Evolutionary conservation across 2,888 invertebrate species (phyloP).

Genomic region (Ypsolopha scabrella): DNA sequence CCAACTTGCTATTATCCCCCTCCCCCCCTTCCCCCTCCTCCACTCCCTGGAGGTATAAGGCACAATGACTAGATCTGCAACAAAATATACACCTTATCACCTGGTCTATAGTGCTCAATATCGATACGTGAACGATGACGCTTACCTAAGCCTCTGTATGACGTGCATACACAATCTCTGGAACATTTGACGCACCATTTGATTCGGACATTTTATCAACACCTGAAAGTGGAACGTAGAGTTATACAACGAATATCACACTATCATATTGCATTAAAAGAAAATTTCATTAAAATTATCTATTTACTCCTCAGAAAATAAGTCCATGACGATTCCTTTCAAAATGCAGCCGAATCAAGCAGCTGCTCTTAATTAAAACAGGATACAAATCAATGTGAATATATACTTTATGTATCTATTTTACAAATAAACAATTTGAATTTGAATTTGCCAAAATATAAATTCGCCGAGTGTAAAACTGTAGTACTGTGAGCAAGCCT

Average conservation of each 20-base stretch:
- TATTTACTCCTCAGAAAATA: too few relatives aligned
- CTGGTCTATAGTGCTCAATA: conserved; percentile 3
- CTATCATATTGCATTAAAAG: too few relatives aligned
- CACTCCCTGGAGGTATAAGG: conserved; percentile 72
- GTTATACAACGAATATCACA: not conserved
- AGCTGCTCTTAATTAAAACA: too few relatives aligned
- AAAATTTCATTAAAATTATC: too few relatives aligned
- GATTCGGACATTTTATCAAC: conserved; percentile 95
- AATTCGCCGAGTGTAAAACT: too few relatives aligned
- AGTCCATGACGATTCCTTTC: too few relatives aligned
- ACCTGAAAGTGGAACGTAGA: conserved; percentile 65
- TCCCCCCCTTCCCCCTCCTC: conserved; percentile 52
- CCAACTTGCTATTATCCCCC: conserved; percentile 72
- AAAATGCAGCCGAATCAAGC: too few relatives aligned
- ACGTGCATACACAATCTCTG: conserved; percentile 95
- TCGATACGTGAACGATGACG: not conserved
- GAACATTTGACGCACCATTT: conserved; percentile 97
- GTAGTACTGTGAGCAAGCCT: conserved; percentile 4
- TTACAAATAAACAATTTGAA: too few relatives aligned
- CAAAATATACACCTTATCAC: conserved; percentile 14
- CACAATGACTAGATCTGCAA: conserved; percentile 73
- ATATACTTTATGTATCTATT: too few relatives aligned
- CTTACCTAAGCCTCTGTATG: conserved; percentile 86
- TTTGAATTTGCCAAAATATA: too few relatives aligned
- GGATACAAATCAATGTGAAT: too few relatives aligned